Conservation (phyloP, 1,140 invertebrate species). For the Oncopodura yosiiana region DNA sequence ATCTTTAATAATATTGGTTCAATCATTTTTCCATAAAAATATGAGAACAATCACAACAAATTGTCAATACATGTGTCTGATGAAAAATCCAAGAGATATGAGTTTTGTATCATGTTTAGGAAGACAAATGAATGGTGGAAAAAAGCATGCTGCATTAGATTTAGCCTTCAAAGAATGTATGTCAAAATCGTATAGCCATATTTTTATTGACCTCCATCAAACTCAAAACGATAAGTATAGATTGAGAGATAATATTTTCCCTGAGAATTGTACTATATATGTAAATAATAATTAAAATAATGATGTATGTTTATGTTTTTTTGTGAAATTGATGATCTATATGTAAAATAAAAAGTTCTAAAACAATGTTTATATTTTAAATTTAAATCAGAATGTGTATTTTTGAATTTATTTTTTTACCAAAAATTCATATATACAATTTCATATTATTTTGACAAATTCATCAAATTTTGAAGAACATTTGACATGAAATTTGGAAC, state of each 20-base stretch:
- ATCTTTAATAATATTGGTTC: neutral
- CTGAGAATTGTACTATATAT: conserved; percentile 11
- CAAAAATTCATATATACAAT: too few species aligned
- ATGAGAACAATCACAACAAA: conserved; percentile 1
- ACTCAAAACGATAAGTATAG: conserved; percentile 3
- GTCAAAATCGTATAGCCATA: conserved; percentile 1
- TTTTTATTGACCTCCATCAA: conserved; percentile 10
- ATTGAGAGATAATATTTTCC: conserved; percentile 13
- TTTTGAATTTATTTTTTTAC: too few species aligned
- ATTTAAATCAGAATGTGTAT: too few species aligned
- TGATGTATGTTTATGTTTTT: neutral
- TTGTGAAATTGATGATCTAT: too few species aligned
- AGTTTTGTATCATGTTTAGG: neutral
- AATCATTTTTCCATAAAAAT: conserved; percentile 12
- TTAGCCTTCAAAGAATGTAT: conserved; percentile 10
- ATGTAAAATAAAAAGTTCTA: too few species aligned
- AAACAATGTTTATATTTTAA: too few species aligned
- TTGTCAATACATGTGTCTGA: conserved; percentile 1
- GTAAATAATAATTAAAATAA: neutral
- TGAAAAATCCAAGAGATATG: conserved; percentile 16
- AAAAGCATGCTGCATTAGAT: conserved; percentile 4
- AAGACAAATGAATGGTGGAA: conserved; percentile 18
- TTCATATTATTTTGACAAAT: too few species aligned
- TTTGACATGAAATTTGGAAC: neutral
- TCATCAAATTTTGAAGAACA: too few species aligned